Evolutionary conservation across 53 echinoderm and acorn worm species (phyloP).

Genomic region (Patiria pectinifera): DNA sequence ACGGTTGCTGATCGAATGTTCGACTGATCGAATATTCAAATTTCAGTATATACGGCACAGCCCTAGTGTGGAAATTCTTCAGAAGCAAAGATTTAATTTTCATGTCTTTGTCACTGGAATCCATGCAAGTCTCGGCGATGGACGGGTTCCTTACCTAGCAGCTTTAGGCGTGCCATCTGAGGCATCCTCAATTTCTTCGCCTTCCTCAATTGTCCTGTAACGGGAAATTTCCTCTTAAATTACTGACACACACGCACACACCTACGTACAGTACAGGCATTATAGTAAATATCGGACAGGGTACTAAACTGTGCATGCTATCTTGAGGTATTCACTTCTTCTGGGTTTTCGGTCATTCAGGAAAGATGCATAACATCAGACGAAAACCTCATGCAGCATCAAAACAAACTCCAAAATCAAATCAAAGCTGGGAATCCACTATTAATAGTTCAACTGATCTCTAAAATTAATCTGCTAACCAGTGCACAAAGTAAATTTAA

Average conservation of each 20-base stretch:
- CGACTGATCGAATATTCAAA: too few species aligned
- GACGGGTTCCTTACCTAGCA: conserved; percentile 45
- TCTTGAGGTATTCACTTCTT: background rate
- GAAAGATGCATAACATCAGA: background rate
- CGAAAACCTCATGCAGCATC: background rate
- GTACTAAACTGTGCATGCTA: background rate
- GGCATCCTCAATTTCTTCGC: conserved; percentile 79
- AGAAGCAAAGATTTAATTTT: background rate
- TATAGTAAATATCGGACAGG: background rate
- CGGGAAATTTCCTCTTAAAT: conserved; percentile 39
- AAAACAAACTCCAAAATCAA: background rate
- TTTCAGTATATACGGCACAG: too few species aligned
- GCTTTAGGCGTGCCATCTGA: conserved; percentile 74
- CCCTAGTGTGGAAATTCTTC: too few species aligned
- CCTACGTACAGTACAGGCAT: background rate
- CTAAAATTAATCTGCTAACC: background rate
- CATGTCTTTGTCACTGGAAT: background rate
- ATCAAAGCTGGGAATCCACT: background rate
- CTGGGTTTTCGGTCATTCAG: too few species aligned
- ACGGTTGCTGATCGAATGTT: too few species aligned
- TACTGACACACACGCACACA: background rate
- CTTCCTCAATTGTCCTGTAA: conserved; percentile 90
- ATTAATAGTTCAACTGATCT: background rate
- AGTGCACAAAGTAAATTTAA: too few species aligned
- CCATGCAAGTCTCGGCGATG: conserved; percentile 29